Evolutionary conservation across 2,888 invertebrate genomes (phyloP).

Genomic region (Chrysolina americana): DNA sequence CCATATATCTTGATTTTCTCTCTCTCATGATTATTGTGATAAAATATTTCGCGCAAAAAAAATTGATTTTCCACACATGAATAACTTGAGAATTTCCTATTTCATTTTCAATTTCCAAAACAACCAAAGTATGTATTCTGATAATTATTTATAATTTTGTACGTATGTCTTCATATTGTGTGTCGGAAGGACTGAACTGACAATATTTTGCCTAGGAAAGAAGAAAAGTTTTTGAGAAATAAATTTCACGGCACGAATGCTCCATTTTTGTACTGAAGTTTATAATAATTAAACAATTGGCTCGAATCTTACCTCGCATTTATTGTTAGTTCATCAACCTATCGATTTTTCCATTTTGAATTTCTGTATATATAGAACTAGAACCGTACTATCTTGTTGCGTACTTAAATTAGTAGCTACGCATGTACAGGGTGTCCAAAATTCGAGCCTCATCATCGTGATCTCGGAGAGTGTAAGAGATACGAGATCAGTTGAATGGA

Average conservation of each 20-base stretch:
- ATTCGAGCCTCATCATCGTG: no score
- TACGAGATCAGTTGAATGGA: no score
- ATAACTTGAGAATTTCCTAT: neutral
- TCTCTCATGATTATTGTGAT: no score
- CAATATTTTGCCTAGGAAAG: neutral
- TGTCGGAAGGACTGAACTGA: neutral
- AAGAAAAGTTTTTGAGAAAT: no score
- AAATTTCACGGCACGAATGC: no score
- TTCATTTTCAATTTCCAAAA: neutral
- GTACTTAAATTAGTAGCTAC: neutral
- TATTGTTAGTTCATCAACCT: neutral
- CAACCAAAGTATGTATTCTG: slow-evolving; percentile 1
- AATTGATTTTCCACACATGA: no score
- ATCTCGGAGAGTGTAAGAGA: no score
- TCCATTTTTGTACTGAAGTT: no score
- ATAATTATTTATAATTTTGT: neutral
- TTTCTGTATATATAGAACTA: neutral
- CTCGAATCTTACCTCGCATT: neutral
- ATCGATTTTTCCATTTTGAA: neutral
- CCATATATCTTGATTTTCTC: no score
- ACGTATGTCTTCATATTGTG: neutral
- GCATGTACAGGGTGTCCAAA: no score
- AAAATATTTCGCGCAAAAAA: no score
- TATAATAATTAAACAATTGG: no score
- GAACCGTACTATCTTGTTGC: neutral